Conservation (phyloP, 2,888 invertebrate species). For the Choristoneura rosaceana region DNA sequence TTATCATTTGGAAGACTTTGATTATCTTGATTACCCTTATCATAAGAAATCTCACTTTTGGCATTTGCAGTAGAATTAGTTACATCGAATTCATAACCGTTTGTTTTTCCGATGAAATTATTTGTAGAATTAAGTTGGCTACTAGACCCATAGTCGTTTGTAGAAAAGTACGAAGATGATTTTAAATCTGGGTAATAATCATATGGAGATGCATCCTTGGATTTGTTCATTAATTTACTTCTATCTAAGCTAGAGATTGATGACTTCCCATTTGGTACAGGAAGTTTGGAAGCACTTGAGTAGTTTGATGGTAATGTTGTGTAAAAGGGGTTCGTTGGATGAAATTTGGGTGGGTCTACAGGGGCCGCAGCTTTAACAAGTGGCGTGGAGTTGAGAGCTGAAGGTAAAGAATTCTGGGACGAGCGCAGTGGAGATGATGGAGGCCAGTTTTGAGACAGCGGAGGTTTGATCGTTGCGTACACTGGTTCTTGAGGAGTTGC, state of each 20-base stretch:
- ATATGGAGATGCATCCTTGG: slow-evolving; percentile 59
- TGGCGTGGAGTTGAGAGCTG: slow-evolving; percentile 67
- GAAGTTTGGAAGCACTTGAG: slow-evolving; percentile 77
- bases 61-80: slow-evolving; percentile 52
- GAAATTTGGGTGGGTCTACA: slow-evolving; percentile 68
- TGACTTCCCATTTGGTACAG: slow-evolving; percentile 72
- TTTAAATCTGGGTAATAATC: slow-evolving; percentile 62
- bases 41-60: slow-evolving; percentile 56
- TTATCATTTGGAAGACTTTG: slow-evolving; percentile 60
- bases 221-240: slow-evolving; percentile 59
- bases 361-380: slow-evolving; percentile 66
- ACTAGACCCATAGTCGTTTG: slow-evolving; percentile 59
- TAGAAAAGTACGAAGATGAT: slow-evolving; percentile 65
- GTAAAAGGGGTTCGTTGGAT: slow-evolving; percentile 82
- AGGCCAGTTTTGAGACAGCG: slow-evolving; percentile 63
- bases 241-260: slow-evolving; percentile 72
- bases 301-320: slow-evolving; percentile 77
- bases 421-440: slow-evolving; percentile 61
- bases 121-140: slow-evolving; percentile 62
- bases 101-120: slow-evolving; percentile 55
- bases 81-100: slow-evolving; percentile 56
- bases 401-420: slow-evolving; percentile 67
- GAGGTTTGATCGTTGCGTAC: slow-evolving; percentile 75
- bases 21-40: slow-evolving; percentile 55
- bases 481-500: slow-evolving; percentile 78